phyloP scores from a whole-genome alignment of 2,797 vertebrate genomes.

The Melanotaenia trifasciata region DNA sequence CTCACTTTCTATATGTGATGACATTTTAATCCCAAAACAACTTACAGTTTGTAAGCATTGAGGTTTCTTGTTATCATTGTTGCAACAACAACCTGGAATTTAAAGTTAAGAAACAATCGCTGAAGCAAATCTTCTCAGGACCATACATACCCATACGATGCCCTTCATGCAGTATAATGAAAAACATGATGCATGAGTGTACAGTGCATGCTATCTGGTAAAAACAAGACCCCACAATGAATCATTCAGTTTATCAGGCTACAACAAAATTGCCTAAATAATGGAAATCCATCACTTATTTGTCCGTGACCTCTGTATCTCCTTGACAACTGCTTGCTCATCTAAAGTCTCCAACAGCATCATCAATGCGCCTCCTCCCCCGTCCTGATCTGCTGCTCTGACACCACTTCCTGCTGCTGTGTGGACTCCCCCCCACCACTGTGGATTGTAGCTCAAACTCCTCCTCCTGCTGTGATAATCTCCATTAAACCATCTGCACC shows the following conservation, averaged over 20 bases:
- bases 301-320: constrained; percentile 41
- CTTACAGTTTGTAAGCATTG: no score
- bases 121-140: not conserved
- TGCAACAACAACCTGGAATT: no score
- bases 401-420: constrained; percentile 51
- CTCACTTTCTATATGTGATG: no score
- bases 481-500: constrained; percentile 87
- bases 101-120: no score
- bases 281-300: constrained; percentile 22
- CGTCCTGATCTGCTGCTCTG: constrained; percentile 28
- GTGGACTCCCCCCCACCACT: constrained; percentile 53
- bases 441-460: constrained; percentile 72
- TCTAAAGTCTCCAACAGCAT: constrained; percentile 13
- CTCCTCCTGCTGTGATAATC: constrained; percentile 87
- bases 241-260: constrained; percentile 28
- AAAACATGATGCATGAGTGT: constrained; percentile 33
- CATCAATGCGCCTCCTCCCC: not conserved
- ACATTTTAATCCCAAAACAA: no score
- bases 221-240: constrained; percentile 29
- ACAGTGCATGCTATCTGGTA: not conserved
- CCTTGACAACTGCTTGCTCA: constrained; percentile 42
- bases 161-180: constrained; percentile 42
- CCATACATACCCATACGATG: not conserved
- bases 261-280: constrained; percentile 11
- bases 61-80: no score